Evolutionary conservation across 2,797 vertebrate species (phyloP).

Genomic region (Paguma larvata): DNA sequence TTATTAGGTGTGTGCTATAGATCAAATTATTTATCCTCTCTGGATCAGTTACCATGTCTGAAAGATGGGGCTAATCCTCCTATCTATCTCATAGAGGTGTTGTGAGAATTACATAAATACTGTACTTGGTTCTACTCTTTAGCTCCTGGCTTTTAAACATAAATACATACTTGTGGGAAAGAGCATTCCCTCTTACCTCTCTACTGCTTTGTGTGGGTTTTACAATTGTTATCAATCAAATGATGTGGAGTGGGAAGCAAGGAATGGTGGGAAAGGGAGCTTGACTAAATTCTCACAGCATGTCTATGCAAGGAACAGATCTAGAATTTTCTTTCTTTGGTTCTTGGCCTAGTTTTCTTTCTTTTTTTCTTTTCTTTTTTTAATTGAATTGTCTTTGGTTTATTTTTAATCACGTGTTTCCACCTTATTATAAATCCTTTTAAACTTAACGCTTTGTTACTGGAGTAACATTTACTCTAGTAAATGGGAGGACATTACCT

Average conservation of each 20-base stretch:
- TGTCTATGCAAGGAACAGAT: background rate
- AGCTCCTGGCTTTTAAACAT: background rate
- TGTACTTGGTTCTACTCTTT: background rate
- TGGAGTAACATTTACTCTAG: too few species aligned
- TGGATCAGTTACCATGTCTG: background rate
- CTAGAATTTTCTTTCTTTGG: background rate
- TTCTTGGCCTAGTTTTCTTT: background rate
- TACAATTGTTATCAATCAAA: background rate
- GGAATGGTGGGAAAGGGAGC: background rate
- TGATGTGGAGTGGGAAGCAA: background rate
- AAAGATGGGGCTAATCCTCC: background rate
- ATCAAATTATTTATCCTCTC: background rate
- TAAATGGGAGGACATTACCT: background rate
- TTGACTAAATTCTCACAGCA: background rate
- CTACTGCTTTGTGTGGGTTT: background rate
- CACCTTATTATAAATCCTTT: background rate
- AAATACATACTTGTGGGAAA: background rate
- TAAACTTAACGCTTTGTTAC: background rate
- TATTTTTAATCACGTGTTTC: background rate
- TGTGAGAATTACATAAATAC: background rate
- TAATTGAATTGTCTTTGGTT: background rate
- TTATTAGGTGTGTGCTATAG: background rate
- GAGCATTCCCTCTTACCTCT: background rate
- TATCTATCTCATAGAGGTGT: background rate
- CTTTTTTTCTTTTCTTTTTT: background rate